Evolutionary conservation across 2,888 invertebrate genomes (phyloP).

Genomic region (Kuschelorhynchus macadamiae): DNA sequence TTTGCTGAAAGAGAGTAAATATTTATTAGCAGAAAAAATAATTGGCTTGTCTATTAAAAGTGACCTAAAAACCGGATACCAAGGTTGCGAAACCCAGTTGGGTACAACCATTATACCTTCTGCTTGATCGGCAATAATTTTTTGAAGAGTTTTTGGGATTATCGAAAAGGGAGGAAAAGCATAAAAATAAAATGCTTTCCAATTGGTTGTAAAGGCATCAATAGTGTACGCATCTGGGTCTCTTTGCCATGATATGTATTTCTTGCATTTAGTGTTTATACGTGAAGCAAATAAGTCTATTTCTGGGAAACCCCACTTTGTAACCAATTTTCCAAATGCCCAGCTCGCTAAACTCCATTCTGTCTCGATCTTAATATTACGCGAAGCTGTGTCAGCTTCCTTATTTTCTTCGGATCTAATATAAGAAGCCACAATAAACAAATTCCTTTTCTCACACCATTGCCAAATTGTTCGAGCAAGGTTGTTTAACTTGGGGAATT

Average conservation of each 20-base stretch:
- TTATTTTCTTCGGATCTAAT: slow-evolving; percentile 17
- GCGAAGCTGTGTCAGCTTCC: slow-evolving; percentile 2
- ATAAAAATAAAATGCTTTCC: slow-evolving; percentile 19
- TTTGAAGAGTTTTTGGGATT: slow-evolving; percentile 11
- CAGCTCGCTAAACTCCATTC: slow-evolving; percentile 4
- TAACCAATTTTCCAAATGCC: too few species aligned
- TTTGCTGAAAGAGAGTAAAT: slow-evolving; percentile 52
- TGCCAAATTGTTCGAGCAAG: slow-evolving; percentile 14
- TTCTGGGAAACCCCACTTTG: too few species aligned
- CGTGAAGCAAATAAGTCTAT: too few species aligned
- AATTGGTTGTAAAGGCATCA: slow-evolving; percentile 27
- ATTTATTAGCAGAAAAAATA: slow-evolving; percentile 16
- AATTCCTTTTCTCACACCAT: slow-evolving; percentile 17
- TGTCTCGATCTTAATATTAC: background rate
- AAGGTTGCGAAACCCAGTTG: slow-evolving; percentile 27
- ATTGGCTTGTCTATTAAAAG: slow-evolving; percentile 13
- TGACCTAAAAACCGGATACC: slow-evolving; percentile 22
- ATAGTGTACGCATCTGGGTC: slow-evolving; percentile 15
- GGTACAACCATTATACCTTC: slow-evolving; percentile 32
- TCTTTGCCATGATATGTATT: slow-evolving; percentile 12
- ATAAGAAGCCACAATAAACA: slow-evolving; percentile 15
- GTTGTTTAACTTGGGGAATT: slow-evolving; percentile 9
- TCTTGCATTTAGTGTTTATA: background rate
- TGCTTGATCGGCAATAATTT: slow-evolving; percentile 37
- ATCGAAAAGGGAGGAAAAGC: slow-evolving; percentile 27